Conservation (phyloP, 1,140 invertebrate genomes). For the Drosophila aff. region DNA sequence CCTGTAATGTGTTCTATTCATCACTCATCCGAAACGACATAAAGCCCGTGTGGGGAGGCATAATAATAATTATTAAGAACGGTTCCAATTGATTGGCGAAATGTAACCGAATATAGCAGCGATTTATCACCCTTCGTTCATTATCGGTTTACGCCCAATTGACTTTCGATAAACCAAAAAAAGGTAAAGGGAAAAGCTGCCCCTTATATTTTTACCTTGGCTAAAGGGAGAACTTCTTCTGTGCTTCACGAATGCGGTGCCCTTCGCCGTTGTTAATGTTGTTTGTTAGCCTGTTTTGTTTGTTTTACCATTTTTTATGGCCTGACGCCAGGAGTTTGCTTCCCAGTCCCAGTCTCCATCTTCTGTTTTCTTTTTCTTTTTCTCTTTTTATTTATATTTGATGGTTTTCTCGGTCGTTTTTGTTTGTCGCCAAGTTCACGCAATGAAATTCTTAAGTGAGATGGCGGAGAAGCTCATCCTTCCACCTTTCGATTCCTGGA, state of each 20-base stretch:
- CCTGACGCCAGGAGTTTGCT: conserved; percentile 36
- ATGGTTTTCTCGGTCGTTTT: conserved; percentile 6
- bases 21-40: background rate
- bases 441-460: conserved; percentile 33
- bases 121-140: conserved; percentile 26
- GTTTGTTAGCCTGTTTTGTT: conserved; percentile 37
- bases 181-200: background rate
- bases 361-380: conserved; percentile 5
- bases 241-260: conserved; percentile 17
- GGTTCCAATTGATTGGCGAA: conserved; percentile 1
- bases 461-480: background rate
- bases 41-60: background rate
- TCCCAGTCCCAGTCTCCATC: background rate
- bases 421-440: conserved; percentile 36
- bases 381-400: conserved; percentile 9
- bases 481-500: background rate
- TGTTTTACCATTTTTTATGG: conserved; percentile 40
- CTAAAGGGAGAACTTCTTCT: background rate
- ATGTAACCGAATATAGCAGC: conserved; percentile 1
- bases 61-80: conserved; percentile 6
- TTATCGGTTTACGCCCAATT: conserved; percentile 33
- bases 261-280: conserved; percentile 9
- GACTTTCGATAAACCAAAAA: conserved; percentile 32
- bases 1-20: background rate
- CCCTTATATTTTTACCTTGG: background rate